Evolutionary conservation across 2,797 vertebrate species (phyloP).

Genomic region (Pygocentrus nattereri): DNA sequence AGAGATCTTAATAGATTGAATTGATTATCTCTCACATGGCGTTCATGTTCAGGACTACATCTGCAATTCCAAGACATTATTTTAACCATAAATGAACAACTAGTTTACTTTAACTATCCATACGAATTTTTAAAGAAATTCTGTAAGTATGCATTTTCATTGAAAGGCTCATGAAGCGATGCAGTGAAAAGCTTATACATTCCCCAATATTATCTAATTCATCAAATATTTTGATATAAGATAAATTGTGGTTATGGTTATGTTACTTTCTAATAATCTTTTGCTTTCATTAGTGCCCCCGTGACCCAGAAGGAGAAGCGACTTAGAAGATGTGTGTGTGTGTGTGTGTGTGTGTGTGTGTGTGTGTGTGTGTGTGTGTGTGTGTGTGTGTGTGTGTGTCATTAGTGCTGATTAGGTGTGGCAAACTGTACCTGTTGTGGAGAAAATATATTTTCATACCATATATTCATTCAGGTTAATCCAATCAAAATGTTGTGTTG

Average conservation of each 20-base stretch:
- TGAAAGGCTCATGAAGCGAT: neutral
- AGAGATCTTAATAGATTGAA: conserved; percentile 64
- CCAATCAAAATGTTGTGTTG: neutral
- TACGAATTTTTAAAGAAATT: neutral
- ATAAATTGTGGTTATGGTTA: neutral
- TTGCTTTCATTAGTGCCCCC: no score
- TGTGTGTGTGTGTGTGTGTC: no score
- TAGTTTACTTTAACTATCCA: neutral
- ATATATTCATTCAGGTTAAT: neutral
- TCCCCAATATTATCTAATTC: neutral
- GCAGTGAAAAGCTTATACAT: neutral
- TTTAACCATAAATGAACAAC: neutral
- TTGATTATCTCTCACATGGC: conserved; percentile 53
- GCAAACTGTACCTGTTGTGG: neutral
- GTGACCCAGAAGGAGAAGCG: no score
- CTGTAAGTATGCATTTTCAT: neutral
- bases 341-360: no score
- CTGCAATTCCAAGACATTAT: conserved; percentile 52
- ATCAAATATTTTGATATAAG: neutral
- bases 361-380: no score
- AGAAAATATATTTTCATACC: no score
- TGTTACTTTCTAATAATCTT: neutral
- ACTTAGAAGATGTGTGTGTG: no score
- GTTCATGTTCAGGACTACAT: conserved; percentile 42
- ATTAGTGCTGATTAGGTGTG: neutral